phyloP scores from a whole-genome alignment of 30 jellyfish, hydroid and myxozoan genomes.

The Phacellophora camtschatica region DNA sequence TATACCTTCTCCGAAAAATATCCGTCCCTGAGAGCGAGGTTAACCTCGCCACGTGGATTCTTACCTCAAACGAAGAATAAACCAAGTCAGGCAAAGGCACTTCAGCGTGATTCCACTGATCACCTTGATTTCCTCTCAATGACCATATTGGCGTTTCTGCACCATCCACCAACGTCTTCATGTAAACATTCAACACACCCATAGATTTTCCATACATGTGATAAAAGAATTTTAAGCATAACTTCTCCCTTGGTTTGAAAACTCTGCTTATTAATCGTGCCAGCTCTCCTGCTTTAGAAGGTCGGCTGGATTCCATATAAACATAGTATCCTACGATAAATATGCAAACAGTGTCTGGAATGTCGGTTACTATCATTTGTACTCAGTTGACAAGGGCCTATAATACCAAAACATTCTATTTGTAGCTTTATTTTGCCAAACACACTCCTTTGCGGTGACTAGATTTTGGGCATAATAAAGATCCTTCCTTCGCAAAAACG shows the following conservation, averaged over 20 bases:
- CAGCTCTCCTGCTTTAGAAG: conserved; percentile 45
- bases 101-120: conserved; percentile 54
- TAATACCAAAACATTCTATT: too few relatives aligned
- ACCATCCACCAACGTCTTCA: not conserved
- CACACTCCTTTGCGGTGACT: too few relatives aligned
- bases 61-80: not conserved
- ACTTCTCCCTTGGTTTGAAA: not conserved
- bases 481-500: too few relatives aligned
- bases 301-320: conserved; percentile 76
- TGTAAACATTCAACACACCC: conserved; percentile 51
- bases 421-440: too few relatives aligned
- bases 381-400: too few relatives aligned
- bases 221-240: conserved; percentile 67
- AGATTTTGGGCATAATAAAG: too few relatives aligned
- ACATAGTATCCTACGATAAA: conserved; percentile 24
- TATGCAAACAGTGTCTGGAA: too few relatives aligned
- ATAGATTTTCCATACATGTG: conserved; percentile 73
- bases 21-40: too few relatives aligned
- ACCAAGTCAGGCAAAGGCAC: conserved; percentile 36
- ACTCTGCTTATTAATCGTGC: conserved; percentile 65
- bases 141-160: conserved; percentile 48
- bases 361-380: too few relatives aligned
- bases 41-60: too few relatives aligned
- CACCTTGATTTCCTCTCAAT: conserved; percentile 77
- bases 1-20: too few relatives aligned